Evolutionary conservation across 2,888 invertebrate genomes (phyloP).

Genomic region (Polyommatus icarus): DNA sequence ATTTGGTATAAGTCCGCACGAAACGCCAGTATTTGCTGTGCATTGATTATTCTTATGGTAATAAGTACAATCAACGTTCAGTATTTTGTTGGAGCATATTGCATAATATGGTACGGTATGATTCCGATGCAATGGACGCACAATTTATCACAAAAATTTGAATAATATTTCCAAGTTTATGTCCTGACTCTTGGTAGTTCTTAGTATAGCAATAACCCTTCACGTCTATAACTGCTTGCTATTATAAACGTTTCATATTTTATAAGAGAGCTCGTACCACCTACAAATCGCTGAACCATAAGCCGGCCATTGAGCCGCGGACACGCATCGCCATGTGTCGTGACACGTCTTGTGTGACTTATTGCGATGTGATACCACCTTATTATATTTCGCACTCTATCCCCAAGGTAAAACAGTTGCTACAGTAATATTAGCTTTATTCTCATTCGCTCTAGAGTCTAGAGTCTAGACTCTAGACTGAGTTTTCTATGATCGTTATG

Average conservation of each 20-base stretch:
- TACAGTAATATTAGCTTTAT: background rate
- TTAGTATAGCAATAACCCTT: background rate
- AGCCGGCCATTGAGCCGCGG: slow-evolving; percentile 21
- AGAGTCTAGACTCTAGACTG: too few species aligned
- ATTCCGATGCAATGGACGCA: too few species aligned
- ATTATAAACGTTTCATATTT: slow-evolving; percentile 8
- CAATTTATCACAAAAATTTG: too few species aligned
- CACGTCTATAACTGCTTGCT: background rate
- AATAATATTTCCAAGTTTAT: too few species aligned
- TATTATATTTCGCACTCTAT: slow-evolving; percentile 58
- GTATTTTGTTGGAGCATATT: too few species aligned
- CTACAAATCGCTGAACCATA: slow-evolving; percentile 56
- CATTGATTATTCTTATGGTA: too few species aligned
- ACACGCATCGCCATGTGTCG: slow-evolving; percentile 36
- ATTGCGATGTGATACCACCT: slow-evolving; percentile 62
- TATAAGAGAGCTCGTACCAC: background rate
- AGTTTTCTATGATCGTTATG: background rate
- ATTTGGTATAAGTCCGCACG: too few species aligned
- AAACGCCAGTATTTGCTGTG: too few species aligned
- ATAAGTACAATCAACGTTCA: too few species aligned
- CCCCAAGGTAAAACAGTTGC: slow-evolving; percentile 39
- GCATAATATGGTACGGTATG: too few species aligned
- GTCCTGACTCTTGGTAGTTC: background rate
- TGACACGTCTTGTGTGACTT: slow-evolving; percentile 62
- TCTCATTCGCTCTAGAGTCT: background rate